Base-by-base conservation (phyloP, 2,888 invertebrate genomes). In the Nezara viridula region DNA sequence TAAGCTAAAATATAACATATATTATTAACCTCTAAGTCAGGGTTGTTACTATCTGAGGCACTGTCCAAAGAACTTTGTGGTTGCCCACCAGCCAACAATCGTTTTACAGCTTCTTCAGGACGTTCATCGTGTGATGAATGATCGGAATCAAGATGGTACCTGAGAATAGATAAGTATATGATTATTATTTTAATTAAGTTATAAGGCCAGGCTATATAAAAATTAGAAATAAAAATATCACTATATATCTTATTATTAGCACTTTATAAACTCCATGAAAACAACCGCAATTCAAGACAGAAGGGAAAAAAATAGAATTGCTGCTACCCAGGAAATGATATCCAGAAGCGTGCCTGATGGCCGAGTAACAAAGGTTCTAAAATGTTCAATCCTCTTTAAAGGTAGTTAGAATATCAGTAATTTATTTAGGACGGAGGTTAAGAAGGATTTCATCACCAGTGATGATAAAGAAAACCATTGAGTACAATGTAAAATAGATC, bases 101-200 rank as follows among this genome's bases (percentile, higher is more conserved):
- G 92, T 89, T 92, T 91, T 2, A 93, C 93, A 49, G 93, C 91
- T 91, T 94, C 94, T 91, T 94, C 94, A 2, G 94, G 94, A 91
- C 93, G 93, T 77, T 94, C 94, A 89, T 94, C 94, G 91, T 94
- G 94, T 89, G 93, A 93, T 89, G 93, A 94, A 90, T 94, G 94
- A 90, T 94, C 94, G 0, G 94, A 94, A 91, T 94, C 94, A 87
- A 94, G 91, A 91, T 94, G 94, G 90, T 94, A 94, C 87, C 91
- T 91, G 55, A 24, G 9, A 85, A 81, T 44, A 81, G 44, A 44
- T 12, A 21, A 40, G 77, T 40, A 21, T 77, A 19, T 1, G 2
- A 77, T 60, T 60, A 60, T 60, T 60, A 27, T 9, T 60, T 27
- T 14, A 60, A 32, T 6, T 32, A 6, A 16, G 16, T 32, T 66